Evolutionary conservation across 1,140 invertebrate genomes (phyloP).

Genomic region (Pseudomyrmex sp.): DNA sequence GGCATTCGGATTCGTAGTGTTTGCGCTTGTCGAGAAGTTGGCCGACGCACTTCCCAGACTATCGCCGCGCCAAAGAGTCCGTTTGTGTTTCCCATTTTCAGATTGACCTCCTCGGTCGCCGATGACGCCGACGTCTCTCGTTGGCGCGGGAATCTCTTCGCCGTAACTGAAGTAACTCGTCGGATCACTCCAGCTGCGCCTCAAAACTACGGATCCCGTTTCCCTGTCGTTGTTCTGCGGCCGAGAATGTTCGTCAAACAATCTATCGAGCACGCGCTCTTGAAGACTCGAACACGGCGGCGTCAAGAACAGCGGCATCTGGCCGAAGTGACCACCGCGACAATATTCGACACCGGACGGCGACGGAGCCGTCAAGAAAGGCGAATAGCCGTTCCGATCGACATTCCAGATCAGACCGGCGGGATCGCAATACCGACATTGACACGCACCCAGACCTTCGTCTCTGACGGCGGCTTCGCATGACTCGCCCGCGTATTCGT

Average conservation of each 20-base stretch:
- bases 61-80: conserved; percentile 78
- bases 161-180: conserved; percentile 79
- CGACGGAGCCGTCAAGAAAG: conserved; percentile 80
- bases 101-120: conserved; percentile 83
- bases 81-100: conserved; percentile 61
- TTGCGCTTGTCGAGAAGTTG: conserved; percentile 50
- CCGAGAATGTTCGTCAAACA: conserved; percentile 81
- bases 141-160: conserved; percentile 79
- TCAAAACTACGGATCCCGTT: conserved; percentile 78
- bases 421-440: conserved; percentile 92
- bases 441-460: conserved; percentile 87
- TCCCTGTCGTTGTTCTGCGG: conserved; percentile 71
- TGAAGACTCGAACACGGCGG: conserved; percentile 73
- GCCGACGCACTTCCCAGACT: conserved; percentile 53
- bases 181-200: conserved; percentile 88
- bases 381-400: conserved; percentile 85
- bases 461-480: conserved; percentile 79
- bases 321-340: conserved; percentile 63
- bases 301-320: conserved; percentile 78
- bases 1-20: neutral
- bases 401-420: conserved; percentile 91
- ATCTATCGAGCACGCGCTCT: conserved; percentile 82
- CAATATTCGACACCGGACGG: conserved; percentile 62
- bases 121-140: conserved; percentile 85
- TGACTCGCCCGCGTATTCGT: conserved; percentile 78